phyloP scores from a whole-genome alignment of 2,113 vertebrate genomes.

The Agapornis roseicollis region DNA sequence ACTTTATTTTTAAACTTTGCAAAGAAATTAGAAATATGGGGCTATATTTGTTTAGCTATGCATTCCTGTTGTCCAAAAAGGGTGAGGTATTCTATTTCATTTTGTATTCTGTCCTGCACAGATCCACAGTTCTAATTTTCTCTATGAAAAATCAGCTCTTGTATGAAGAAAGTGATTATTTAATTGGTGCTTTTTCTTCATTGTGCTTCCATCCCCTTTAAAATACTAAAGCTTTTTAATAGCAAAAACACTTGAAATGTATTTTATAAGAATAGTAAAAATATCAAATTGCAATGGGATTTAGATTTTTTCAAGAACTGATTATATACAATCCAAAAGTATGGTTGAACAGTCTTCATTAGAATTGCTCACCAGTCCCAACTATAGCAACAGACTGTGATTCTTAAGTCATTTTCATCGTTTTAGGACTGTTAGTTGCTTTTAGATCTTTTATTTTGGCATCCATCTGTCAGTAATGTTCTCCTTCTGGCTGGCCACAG shows the following conservation, averaged over 20 bases:
- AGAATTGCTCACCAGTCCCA: background rate
- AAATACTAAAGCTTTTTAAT: background rate
- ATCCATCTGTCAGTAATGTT: constrained; percentile 28
- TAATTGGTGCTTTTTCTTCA: background rate
- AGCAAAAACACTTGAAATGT: background rate
- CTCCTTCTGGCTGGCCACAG: constrained; percentile 18
- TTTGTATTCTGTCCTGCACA: background rate
- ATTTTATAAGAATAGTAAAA: background rate
- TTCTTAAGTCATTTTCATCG: constrained; percentile 26
- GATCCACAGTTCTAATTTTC: background rate
- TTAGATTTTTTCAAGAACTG: background rate
- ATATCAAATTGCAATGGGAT: background rate
- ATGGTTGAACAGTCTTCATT: background rate
- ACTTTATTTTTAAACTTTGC: background rate
- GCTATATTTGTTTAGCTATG: background rate
- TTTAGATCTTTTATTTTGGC: constrained; percentile 29
- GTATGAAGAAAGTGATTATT: background rate
- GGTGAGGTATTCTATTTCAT: background rate
- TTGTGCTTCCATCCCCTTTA: background rate
- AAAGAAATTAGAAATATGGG: background rate
- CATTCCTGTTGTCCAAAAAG: background rate
- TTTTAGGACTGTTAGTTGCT: constrained; percentile 1
- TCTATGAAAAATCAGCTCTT: background rate
- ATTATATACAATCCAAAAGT: background rate
- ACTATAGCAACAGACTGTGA: constrained; percentile 6